A percentile compares a stretch with the other conserved stretches of the same genome.
Conservation (phyloP, 2,888 invertebrate species). For the Epirrita christyi region DNA sequence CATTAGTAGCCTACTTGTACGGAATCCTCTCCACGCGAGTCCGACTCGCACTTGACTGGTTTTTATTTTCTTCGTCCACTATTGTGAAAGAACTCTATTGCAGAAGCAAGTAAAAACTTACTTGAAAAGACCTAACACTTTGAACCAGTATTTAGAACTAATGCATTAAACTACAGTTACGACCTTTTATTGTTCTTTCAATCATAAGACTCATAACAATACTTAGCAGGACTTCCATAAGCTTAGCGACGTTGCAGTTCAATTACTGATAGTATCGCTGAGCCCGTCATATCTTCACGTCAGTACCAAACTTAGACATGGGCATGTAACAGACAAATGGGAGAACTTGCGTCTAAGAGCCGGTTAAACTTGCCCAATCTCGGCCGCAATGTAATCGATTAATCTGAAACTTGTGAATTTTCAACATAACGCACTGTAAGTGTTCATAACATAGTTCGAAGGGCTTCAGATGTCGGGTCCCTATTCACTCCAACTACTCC, state of each 20-base stretch:
- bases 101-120: too few relatives aligned
- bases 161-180: too few relatives aligned
- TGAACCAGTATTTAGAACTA: too few relatives aligned
- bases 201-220: too few relatives aligned
- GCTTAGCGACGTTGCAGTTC: conserved; percentile 12
- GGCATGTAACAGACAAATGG: conserved; percentile 63
- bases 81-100: too few relatives aligned
- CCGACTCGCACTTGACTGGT: too few relatives aligned
- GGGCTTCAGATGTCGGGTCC: conserved; percentile 44
- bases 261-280: conserved; percentile 34
- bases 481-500: conserved; percentile 46
- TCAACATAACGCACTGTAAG: conserved; percentile 45
- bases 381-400: conserved; percentile 68
- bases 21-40: too few relatives aligned
- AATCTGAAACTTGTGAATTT: conserved; percentile 66
- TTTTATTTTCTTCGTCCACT: too few relatives aligned
- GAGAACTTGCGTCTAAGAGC: conserved; percentile 55
- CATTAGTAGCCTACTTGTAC: too few relatives aligned
- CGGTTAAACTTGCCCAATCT: conserved; percentile 69
- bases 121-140: too few relatives aligned
- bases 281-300: conserved; percentile 52
- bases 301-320: conserved; percentile 46
- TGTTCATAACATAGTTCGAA: conserved; percentile 55
- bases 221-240: background rate
- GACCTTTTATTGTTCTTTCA: too few relatives aligned